Evolutionary conservation across 1,140 invertebrate genomes (phyloP), one percentile per base, ranked within the genome.

Genomic region (Amyelois transitella): DNA sequence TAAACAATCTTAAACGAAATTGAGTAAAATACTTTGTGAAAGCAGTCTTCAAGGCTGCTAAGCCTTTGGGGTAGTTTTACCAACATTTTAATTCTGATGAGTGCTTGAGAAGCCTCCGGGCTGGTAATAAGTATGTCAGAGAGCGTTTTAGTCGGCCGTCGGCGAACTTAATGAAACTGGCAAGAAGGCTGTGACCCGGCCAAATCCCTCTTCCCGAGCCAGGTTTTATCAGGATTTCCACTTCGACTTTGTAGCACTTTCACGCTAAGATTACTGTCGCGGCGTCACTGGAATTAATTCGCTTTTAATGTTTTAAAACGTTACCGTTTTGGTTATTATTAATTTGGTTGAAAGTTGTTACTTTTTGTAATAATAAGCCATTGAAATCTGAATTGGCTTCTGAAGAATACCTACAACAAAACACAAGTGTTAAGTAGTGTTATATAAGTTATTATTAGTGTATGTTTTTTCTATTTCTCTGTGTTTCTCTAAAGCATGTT

Each of bases 201-300:
- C 48, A 64, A 64, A 64, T 64, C 62, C 62, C 61, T 54, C 62
- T 64, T 58, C 47, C 57, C 45, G 50, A 53, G 44, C 49, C 53
- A 60, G 62, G 60, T n/a, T 64, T 64, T 55, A 60, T 52, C 51
- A 64, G 55, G 62, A 60, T 64, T 60, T 61, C 51, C 51, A n/a
- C 21, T 18, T 21, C 21, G 20, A 49, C 55, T 61, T 57, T 56
- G 58, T 60, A 60, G 56, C 58, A 61, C 58, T 65, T 58, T 60
- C 44, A 65, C 53, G 20, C 47, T 19, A 38, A 59, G 57, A 53
- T 59, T 59, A 50, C 24, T 21, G n/a, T 38, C 32, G 32, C 32
- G 10, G 8, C 32, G n/a, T n/a, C n/a, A n/a, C 32, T 10, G 10
- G 32, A 38, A 38, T 38, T 38, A 38, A n/a, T 38, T 38, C 8